Conservation (phyloP, 2,888 invertebrate genomes). For the Ferrisia virgata region DNA sequence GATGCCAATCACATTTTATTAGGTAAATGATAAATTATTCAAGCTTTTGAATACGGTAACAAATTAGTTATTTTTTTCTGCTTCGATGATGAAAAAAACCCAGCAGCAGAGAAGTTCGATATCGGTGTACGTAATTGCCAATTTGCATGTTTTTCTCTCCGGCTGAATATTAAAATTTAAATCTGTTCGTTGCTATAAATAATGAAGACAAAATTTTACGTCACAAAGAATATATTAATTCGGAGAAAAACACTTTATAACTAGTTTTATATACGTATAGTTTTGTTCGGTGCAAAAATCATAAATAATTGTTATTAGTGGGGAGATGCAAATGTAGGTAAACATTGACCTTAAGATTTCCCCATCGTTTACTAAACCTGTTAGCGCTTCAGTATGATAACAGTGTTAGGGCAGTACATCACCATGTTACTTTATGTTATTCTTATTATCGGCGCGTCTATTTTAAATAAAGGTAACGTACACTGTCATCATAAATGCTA, state of each 20-base stretch:
- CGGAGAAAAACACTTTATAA: not conserved
- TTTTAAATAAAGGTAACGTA: not conserved
- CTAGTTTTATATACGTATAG: not conserved
- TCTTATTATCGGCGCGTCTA: not conserved
- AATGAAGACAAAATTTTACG: not conserved
- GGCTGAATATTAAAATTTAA: not conserved
- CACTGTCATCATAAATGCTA: not conserved
- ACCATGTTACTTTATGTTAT: not conserved
- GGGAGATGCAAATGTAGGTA: constrained; percentile 13
- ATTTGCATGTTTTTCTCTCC: not conserved
- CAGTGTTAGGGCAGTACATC: not conserved
- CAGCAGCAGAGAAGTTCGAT: not conserved
- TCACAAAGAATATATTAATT: not conserved
- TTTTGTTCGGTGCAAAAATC: not conserved
- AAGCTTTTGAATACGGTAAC: not conserved
- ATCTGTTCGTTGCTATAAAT: not conserved
- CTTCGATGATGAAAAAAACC: not conserved
- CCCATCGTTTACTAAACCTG: not conserved
- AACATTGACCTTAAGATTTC: constrained; percentile 17
- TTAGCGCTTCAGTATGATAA: not conserved
- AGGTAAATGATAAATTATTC: not conserved
- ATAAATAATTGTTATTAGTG: not conserved
- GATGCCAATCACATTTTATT: not conserved
- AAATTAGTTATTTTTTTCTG: not conserved
- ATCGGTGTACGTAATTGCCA: not conserved